Evolutionary conservation across 2,113 vertebrate genomes (phyloP).

Genomic region (Anoura caudifer): DNA sequence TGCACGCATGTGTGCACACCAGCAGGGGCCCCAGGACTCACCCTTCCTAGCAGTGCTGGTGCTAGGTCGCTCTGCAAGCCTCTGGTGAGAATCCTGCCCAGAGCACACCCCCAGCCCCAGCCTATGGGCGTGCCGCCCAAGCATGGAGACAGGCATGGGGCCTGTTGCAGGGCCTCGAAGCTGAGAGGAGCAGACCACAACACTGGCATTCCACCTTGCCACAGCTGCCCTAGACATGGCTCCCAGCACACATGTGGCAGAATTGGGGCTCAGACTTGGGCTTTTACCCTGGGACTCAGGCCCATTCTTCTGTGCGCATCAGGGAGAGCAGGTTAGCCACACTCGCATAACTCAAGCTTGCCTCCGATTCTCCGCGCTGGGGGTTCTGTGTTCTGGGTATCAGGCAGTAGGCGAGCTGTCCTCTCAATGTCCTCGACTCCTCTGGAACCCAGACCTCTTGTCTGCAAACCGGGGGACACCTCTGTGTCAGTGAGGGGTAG

Average conservation of each 20-base stretch:
- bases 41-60: background rate
- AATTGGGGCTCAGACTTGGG: background rate
- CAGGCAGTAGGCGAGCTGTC: background rate
- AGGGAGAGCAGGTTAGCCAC: background rate
- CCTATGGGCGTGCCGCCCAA: rapidly evolving
- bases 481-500: background rate
- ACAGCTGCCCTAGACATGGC: background rate
- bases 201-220: background rate
- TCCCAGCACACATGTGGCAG: background rate
- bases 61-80: background rate
- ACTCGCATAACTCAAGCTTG: background rate
- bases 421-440: rapidly evolving
- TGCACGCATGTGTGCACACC: no score
- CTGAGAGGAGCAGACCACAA: background rate
- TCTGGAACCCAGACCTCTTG: background rate
- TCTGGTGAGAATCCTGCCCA: background rate
- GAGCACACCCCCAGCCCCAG: background rate
- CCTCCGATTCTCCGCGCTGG: background rate
- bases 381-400: background rate
- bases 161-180: background rate
- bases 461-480: background rate
- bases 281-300: background rate
- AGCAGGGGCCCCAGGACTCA: background rate
- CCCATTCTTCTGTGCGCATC: background rate
- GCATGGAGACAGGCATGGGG: background rate